Evolutionary conservation across 2,888 invertebrate species (phyloP).

Genomic region (Synergus umbraculus): DNA sequence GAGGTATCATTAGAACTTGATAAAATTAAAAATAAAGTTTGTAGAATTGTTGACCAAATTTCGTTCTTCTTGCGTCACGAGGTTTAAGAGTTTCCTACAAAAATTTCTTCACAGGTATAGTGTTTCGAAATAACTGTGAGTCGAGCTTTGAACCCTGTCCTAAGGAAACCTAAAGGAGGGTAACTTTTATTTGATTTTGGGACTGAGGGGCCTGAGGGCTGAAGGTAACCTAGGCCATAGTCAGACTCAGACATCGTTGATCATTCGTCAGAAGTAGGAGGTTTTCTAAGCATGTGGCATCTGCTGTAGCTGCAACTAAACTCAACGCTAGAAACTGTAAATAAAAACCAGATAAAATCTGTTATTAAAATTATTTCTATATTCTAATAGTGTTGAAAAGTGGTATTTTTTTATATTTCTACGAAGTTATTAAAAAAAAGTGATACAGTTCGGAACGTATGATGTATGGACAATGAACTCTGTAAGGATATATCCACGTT

Average conservation of each 20-base stretch:
- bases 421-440: not conserved
- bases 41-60: not conserved
- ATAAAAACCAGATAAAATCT: not conserved
- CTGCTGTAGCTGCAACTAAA: not conserved
- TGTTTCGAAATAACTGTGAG: not conserved
- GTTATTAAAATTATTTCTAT: not conserved
- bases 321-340: not conserved
- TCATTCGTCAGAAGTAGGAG: not conserved
- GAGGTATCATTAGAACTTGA: too few species aligned
- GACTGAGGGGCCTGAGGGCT: slow-evolving; percentile 3
- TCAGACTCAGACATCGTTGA: not conserved
- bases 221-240: too few species aligned
- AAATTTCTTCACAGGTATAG: not conserved
- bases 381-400: not conserved
- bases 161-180: not conserved
- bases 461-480: slow-evolving; percentile 19
- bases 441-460: not conserved
- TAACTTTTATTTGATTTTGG: slow-evolving; percentile 19
- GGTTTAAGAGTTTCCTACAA: not conserved
- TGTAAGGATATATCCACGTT: slow-evolving; percentile 10
- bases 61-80: not conserved
- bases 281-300: slow-evolving; percentile 4
- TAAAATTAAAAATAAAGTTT: too few species aligned
- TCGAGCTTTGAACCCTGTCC: not conserved
- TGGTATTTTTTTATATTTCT: not conserved